Evolutionary conservation across 2,888 invertebrate genomes (phyloP).

Genomic region (Chymomyza caudatula): DNA sequence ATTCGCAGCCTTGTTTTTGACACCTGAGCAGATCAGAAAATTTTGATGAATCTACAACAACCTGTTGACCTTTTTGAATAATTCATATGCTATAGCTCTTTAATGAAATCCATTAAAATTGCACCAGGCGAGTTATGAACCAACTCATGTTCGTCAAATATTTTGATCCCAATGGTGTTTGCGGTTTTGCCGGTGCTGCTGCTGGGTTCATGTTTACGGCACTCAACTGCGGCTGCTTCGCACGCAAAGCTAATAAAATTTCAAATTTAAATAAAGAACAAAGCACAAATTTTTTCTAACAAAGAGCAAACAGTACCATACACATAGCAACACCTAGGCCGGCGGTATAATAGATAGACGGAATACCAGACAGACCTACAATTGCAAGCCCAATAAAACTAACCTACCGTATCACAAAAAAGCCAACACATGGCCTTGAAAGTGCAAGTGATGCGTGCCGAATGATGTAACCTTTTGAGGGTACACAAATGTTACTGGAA

Average conservation of each 20-base stretch:
- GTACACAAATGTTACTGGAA: neutral
- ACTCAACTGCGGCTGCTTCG: constrained; percentile 60
- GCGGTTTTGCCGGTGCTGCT: neutral
- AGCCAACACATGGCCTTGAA: constrained; percentile 59
- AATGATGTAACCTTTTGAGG: neutral
- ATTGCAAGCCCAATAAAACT: constrained; percentile 61
- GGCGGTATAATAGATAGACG: too few relatives aligned
- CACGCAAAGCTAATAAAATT: constrained; percentile 58
- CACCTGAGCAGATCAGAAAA: too few relatives aligned
- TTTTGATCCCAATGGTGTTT: neutral
- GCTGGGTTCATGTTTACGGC: constrained; percentile 45
- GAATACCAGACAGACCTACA: constrained; percentile 20
- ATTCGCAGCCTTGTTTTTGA: neutral
- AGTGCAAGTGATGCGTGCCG: constrained; percentile 42
- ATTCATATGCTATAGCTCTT: constrained; percentile 45
- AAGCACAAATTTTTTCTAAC: constrained; percentile 23
- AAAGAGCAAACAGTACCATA: neutral
- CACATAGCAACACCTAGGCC: too few relatives aligned
- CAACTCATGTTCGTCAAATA: neutral
- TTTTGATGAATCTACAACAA: neutral
- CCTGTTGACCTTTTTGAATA: constrained; percentile 65
- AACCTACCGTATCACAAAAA: constrained; percentile 63
- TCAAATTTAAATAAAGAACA: constrained; percentile 62
- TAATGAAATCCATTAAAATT: neutral
- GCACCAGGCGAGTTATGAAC: neutral